Conservation (phyloP, 2,797 vertebrate species). For the Iguana delicatissima region DNA sequence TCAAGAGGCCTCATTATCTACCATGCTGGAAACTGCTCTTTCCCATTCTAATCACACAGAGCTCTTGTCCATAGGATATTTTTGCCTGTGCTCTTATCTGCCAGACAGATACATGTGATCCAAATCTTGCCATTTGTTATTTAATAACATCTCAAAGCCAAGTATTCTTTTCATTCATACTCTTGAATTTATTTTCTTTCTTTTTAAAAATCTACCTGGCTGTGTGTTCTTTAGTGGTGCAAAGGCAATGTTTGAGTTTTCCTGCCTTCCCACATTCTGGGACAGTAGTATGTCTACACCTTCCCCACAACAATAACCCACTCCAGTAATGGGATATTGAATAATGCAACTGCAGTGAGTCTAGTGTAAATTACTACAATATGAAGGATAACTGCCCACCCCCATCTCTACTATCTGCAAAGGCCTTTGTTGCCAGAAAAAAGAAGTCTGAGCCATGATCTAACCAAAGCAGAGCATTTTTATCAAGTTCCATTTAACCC, state of each 20-base stretch:
- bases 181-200: not conserved
- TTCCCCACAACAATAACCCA: too few species aligned
- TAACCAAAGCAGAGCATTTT: not conserved
- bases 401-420: not conserved
- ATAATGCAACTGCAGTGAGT: not conserved
- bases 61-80: not conserved
- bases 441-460: not conserved
- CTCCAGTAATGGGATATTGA: not conserved
- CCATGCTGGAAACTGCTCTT: not conserved
- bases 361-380: not conserved
- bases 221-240: not conserved
- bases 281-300: too few species aligned
- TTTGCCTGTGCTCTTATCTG: not conserved
- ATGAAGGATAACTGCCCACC: not conserved
- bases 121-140: slow-evolving; percentile 7
- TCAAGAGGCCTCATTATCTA: not conserved
- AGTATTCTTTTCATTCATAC: not conserved
- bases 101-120: slow-evolving; percentile 4
- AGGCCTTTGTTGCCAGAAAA: not conserved
- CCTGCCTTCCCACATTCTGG: not conserved
- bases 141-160: slow-evolving; percentile 8
- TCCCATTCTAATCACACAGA: not conserved
- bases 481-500: not conserved
- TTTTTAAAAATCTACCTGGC: not conserved
- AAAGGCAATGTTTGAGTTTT: not conserved